These are phyloP conservation scores for Gymnorhina tibicen DNA, from an alignment of 2,113 vertebrate species.

Conservation along the genomic window DNA sequence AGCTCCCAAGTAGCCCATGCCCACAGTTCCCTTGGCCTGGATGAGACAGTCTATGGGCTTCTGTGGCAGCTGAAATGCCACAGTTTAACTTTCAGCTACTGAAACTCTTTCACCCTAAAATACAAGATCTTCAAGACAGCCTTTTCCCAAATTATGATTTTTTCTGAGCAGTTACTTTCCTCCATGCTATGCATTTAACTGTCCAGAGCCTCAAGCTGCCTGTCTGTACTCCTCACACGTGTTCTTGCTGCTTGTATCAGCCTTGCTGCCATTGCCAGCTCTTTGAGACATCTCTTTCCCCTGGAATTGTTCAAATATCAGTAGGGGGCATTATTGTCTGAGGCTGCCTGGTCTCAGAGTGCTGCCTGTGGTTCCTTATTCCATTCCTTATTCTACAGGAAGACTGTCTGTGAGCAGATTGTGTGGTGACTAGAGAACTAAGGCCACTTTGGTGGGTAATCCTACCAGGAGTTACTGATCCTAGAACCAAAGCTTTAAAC, in stretches of 20 bases:
- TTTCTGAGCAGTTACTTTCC: background rate
- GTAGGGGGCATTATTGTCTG: constrained; percentile 45
- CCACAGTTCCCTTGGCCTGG: background rate
- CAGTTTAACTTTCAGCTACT: background rate
- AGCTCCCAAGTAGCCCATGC: background rate
- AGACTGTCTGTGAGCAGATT: background rate
- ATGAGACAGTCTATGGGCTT: background rate
- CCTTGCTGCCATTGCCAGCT: background rate
- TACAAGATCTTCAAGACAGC: background rate
- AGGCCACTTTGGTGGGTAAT: background rate
- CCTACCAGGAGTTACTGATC: background rate
- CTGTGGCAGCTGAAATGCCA: background rate
- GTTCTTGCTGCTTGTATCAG: background rate
- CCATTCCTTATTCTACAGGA: background rate
- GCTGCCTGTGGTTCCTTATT: background rate
- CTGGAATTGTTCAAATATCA: background rate
- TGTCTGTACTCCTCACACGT: background rate
- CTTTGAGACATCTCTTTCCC: background rate
- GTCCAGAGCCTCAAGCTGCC: background rate
- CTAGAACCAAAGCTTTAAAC: background rate
- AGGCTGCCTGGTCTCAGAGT: background rate
- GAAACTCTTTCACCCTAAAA: background rate
- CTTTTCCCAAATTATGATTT: background rate
- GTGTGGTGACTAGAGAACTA: background rate
- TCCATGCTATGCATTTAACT: background rate